Evolutionary conservation across 2,888 invertebrate species (phyloP).

Genomic region (Drosophila formosana): DNA sequence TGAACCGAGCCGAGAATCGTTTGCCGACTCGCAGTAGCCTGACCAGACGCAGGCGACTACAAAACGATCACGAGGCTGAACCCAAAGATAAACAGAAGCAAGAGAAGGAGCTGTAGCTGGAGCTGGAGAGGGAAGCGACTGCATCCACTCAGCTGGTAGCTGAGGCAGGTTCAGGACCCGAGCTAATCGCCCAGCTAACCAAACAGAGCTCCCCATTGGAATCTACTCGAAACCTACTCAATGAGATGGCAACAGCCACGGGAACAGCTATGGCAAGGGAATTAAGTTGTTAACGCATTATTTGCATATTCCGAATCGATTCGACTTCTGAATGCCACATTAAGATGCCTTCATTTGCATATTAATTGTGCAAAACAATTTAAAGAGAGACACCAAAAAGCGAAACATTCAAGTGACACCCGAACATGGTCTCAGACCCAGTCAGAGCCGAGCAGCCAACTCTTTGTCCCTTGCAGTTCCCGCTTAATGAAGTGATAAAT

Average conservation of each 20-base stretch:
- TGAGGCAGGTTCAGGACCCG: conserved; percentile 52
- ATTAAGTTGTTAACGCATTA: conserved; percentile 84
- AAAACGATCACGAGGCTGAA: conserved; percentile 67
- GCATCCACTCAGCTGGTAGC: conserved; percentile 17
- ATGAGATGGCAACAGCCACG: conserved; percentile 19
- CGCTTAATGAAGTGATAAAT: conserved; percentile 78
- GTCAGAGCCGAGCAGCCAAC: background rate
- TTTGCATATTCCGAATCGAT: conserved; percentile 81
- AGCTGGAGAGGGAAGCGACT: conserved; percentile 2
- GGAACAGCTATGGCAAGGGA: conserved; percentile 54
- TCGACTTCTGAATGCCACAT: conserved; percentile 66
- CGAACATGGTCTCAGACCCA: conserved; percentile 39
- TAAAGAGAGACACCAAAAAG: conserved; percentile 37
- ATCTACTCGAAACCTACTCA: conserved; percentile 24
- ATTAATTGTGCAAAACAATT: conserved; percentile 82
- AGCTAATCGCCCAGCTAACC: conserved; percentile 50
- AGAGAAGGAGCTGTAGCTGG: no score
- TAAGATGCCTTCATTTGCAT: conserved; percentile 82
- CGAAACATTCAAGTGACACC: conserved; percentile 58
- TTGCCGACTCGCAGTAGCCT: conserved; percentile 76
- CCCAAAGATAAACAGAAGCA: conserved; percentile 58
- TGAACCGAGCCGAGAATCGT: conserved; percentile 24
- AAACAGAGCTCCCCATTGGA: conserved; percentile 10
- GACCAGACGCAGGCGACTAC: conserved; percentile 67
- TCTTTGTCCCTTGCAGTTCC: conserved; percentile 11